Base-by-base conservation (phyloP, 1,140 invertebrate genomes). In the Latrodectus geometricus region DNA sequence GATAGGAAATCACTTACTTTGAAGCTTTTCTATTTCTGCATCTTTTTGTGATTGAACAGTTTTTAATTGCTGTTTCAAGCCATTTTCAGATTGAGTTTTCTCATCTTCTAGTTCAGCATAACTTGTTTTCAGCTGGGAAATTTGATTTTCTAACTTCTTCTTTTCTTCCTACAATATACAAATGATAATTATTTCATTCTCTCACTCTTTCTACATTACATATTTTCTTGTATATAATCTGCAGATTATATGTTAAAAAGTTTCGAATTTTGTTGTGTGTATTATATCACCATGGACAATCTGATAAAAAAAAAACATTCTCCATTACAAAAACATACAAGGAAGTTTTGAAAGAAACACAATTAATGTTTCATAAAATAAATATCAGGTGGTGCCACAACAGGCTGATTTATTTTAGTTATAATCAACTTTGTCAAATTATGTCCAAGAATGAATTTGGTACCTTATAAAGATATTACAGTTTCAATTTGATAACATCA, bases 51-150 rank as follows among this genome's bases (percentile, higher is more conserved):
- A 49, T 68, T 87, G 76, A 21, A 80, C 20, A 54, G 68, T 66
- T 56, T 87, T 80, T n/a, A 87, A 54, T 35, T 87, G 85, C 48
- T 79, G 17, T 15, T 79, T 70, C 50, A 87, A 66, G 56, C 69
- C 70, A 80, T 87, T 74, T 79, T 87, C 76, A 61, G 70, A 12
- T 50, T 80, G 85, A 12, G 69, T 23, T n/a, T 87, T 87, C 21
- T 87, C 85, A n/a, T 79, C 76, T 79, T 87, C 85, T 52, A 87
- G 66, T 23, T 87, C 85, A 21, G 76, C 49, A 75, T 87, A 79
- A 74, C 69, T 87, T 61, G 85, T 50, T 74, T 87, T 87, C 54
- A 87, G 66, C 35, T 87, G 76, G 65, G 85, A 52, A 11, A 87
- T 17, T 54, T 87, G 21, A n/a, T n/a, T 66, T 74, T 74, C 77